Percentiles rank a stretch among this genome's conserved stretches.
Conservation (phyloP, 1,140 invertebrate species). For the Calephelis nemesis region DNA sequence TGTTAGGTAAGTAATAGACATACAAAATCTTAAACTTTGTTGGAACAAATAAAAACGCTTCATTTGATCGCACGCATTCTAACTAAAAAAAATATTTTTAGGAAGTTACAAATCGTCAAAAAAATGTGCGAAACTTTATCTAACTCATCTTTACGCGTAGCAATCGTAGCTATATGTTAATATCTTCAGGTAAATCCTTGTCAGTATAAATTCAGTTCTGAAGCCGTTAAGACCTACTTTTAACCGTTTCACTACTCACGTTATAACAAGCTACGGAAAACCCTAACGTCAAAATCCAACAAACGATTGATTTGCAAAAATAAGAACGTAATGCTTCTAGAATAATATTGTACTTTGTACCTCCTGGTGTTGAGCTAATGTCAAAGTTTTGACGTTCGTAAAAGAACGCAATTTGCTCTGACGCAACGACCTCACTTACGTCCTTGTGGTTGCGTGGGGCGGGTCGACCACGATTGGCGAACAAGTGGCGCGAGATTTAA, state of each 20-base stretch:
- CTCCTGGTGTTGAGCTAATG: slow-evolving; percentile 36
- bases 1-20: too few relatives aligned
- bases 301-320: slow-evolving; percentile 1
- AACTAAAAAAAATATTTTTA: too few relatives aligned
- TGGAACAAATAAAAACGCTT: too few relatives aligned
- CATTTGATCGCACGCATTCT: too few relatives aligned
- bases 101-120: too few relatives aligned
- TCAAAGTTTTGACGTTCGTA: slow-evolving; percentile 34
- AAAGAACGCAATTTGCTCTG: slow-evolving; percentile 46
- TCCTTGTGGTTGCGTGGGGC: slow-evolving; percentile 56
- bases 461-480: slow-evolving; percentile 44
- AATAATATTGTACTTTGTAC: slow-evolving; percentile 10
- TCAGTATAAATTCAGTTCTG: too few relatives aligned
- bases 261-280: not conserved
- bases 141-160: too few relatives aligned
- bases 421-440: slow-evolving; percentile 43
- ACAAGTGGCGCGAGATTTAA: slow-evolving; percentile 62
- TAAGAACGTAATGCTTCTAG: not conserved
- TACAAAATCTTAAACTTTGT: too few relatives aligned
- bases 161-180: too few relatives aligned
- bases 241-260: not conserved
- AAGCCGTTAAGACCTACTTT: too few relatives aligned
- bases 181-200: too few relatives aligned
- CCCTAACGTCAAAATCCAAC: not conserved
- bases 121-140: too few relatives aligned